A percentile compares a stretch with the other conserved stretches of the same genome.
Evolutionary conservation across 2,113 vertebrate species (phyloP).

Genomic region (Triplophysa dalaica): DNA sequence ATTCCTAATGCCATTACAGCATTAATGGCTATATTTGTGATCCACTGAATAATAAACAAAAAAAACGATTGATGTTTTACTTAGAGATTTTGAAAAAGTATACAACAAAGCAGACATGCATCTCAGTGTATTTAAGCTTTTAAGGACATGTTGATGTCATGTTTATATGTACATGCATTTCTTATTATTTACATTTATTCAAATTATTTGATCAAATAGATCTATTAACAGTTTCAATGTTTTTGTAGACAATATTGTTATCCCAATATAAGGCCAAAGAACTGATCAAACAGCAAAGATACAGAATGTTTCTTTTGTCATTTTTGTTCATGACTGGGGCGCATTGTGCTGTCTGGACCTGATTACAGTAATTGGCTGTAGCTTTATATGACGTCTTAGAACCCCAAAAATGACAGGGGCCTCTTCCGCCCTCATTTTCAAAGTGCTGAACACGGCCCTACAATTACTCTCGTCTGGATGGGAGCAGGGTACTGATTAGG

Average conservation of each 20-base stretch:
- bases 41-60: no score
- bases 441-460: conserved; percentile 45
- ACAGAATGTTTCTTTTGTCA: conserved; percentile 13
- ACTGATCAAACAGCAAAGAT: conserved; percentile 34
- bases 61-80: no score
- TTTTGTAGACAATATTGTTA: background rate
- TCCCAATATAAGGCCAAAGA: background rate
- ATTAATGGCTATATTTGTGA: no score
- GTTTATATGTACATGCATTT: no score
- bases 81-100: no score
- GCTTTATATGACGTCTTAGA: conserved; percentile 46
- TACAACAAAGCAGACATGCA: no score
- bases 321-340: conserved; percentile 24
- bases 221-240: background rate
- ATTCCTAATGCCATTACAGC: no score
- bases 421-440: conserved; percentile 48
- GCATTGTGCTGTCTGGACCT: conserved; percentile 40
- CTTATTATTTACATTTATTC: background rate
- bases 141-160: no score
- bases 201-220: background rate
- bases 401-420: conserved; percentile 49
- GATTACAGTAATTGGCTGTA: conserved; percentile 56
- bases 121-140: no score
- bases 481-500: conserved; percentile 54
- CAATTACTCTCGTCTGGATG: conserved; percentile 54